A percentile compares a stretch with the other conserved stretches of the same genome.
These are phyloP conservation scores for Conomelus anceps DNA, from an alignment of 2,888 invertebrate genomes.

Conservation along the genomic window DNA sequence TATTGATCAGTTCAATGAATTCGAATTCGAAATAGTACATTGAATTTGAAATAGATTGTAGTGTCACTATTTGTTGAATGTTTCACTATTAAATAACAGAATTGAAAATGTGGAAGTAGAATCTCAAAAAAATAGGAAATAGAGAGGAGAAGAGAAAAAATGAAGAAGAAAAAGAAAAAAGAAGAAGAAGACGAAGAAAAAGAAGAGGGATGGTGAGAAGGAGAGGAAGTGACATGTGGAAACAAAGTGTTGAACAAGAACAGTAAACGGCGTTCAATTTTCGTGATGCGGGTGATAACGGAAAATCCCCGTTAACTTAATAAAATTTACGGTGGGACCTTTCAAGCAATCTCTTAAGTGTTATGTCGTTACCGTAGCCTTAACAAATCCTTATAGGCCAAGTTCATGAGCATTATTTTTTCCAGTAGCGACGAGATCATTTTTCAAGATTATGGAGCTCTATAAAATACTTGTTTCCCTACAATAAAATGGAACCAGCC, in stretches of 20 bases:
- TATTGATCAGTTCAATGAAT: too few relatives aligned
- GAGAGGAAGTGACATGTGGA: too few relatives aligned
- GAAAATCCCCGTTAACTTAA: neutral
- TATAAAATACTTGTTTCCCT: neutral
- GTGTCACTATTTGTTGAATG: too few relatives aligned
- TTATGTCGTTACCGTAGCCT: neutral
- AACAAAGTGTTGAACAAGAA: neutral
- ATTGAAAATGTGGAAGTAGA: too few relatives aligned
- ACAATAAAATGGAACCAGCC: neutral
- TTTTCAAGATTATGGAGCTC: neutral
- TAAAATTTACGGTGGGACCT: neutral
- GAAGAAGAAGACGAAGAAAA: neutral
- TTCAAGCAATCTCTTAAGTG: neutral
- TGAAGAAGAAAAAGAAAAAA: neutral
- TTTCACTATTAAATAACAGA: too few relatives aligned
- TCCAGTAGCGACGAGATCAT: neutral
- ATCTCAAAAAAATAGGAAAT: too few relatives aligned
- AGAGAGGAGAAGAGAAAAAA: neutral
- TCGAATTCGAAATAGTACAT: too few relatives aligned
- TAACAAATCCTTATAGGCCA: neutral
- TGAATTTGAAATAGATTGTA: too few relatives aligned
- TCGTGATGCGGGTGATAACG: neutral
- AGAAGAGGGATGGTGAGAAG: too few relatives aligned
- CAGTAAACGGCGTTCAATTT: neutral
- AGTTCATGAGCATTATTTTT: neutral